Conservation (phyloP, 2,113 vertebrate genomes). For the Rhinoptilus africanus region DNA sequence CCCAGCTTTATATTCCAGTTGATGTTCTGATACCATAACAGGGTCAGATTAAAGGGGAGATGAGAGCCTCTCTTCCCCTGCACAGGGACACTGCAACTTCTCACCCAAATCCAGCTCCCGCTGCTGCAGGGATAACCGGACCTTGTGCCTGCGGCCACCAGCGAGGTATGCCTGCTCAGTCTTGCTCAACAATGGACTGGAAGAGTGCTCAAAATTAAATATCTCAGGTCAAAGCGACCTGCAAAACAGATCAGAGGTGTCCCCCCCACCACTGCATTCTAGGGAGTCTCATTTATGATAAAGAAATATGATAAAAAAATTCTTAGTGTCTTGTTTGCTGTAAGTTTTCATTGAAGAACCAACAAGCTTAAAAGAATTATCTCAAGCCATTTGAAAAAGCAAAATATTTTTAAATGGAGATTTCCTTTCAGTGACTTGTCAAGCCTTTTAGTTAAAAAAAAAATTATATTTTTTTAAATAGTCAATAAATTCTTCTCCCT, state of each 20-base stretch:
- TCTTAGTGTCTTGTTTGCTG: background rate
- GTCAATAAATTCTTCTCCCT: background rate
- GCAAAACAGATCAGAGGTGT: background rate
- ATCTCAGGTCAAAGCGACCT: background rate
- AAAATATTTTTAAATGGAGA: background rate
- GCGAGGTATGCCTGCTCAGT: rapidly evolving
- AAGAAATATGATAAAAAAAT: background rate
- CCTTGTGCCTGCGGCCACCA: rapidly evolving
- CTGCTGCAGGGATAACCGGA: rapidly evolving
- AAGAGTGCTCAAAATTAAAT: background rate
- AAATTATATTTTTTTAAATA: rapidly evolving
- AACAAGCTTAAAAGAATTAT: background rate
- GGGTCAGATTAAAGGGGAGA: background rate
- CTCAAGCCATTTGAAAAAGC: background rate
- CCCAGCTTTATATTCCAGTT: rapidly evolving
- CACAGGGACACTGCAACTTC: background rate
- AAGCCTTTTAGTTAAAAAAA: background rate
- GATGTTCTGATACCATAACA: rapidly evolving
- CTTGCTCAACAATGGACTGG: background rate
- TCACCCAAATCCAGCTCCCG: background rate
- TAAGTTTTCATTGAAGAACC: background rate
- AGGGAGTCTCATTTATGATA: background rate
- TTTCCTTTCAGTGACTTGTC: background rate
- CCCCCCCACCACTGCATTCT: background rate
- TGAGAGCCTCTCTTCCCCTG: background rate